A percentile compares a stretch with the other conserved stretches of the same genome.
Conservation (phyloP, 1,140 invertebrate species). For the roundworm (Caenorhabditis elegans) region WBcel235 BX284606.5:3251001-3251500, state of each 20-base stretch:
- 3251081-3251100: too few species aligned
- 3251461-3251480: too few species aligned
- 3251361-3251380: neutral
- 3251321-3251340: constrained; percentile 24
- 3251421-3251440: too few species aligned
- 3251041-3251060: neutral
- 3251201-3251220: constrained; percentile 16
- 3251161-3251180: constrained; percentile 19
- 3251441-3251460: too few species aligned
- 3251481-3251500: too few species aligned
- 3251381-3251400: too few species aligned
- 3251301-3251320: constrained; percentile 7
- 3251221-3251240: constrained; percentile 11
- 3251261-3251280: constrained; percentile 6
- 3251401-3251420: too few species aligned
- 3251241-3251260: constrained; percentile 9
- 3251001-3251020: neutral
- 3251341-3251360: neutral
- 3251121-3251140: too few species aligned
- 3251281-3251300: constrained; percentile 32
- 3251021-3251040: neutral
- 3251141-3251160: constrained; percentile 9
- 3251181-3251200: constrained; percentile 27
- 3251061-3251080: too few species aligned
- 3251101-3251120: constrained; percentile 3